Conservation (phyloP, 92 coral and sea anemone species). For the Parazoanthus atlanticus region DNA sequence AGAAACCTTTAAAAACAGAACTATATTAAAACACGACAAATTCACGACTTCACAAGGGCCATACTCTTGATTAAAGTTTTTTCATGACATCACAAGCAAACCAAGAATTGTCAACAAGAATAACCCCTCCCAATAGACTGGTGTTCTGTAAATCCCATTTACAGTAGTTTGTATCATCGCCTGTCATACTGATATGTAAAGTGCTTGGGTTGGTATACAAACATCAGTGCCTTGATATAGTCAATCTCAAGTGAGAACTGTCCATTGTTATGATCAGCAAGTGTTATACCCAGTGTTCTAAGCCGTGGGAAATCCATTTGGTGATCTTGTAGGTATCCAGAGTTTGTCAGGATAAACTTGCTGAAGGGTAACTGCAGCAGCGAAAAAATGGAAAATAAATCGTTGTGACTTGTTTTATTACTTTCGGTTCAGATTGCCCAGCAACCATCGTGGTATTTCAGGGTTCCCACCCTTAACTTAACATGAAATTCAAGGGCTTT, state of each 20-base stretch:
- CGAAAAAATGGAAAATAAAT: background rate
- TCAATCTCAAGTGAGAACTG: constrained; percentile 93
- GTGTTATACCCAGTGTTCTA: constrained; percentile 89
- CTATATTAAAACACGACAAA: too few species aligned
- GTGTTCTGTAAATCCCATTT: too few species aligned
- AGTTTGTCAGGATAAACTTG: constrained; percentile 91
- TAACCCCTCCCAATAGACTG: too few species aligned
- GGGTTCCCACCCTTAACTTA: too few species aligned
- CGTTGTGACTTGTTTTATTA: too few species aligned
- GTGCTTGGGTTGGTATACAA: constrained; percentile 92
- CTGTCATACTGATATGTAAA: constrained; percentile 74
- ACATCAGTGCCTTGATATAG: constrained; percentile 78
- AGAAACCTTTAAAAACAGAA: too few species aligned
- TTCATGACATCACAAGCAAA: too few species aligned
- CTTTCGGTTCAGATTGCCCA: background rate
- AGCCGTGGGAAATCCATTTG: constrained; percentile 93
- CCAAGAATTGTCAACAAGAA: too few species aligned
- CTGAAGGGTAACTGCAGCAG: constrained; percentile 88
- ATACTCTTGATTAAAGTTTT: too few species aligned
- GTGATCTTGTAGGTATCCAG: constrained; percentile 96
- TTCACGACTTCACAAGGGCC: too few species aligned
- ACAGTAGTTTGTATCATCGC: constrained; percentile 5
- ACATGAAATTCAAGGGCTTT: too few species aligned
- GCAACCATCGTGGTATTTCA: too few species aligned
- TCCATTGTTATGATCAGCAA: constrained; percentile 90